Conservation (phyloP, 2,888 invertebrate genomes). For the Cybosia mesomella region DNA sequence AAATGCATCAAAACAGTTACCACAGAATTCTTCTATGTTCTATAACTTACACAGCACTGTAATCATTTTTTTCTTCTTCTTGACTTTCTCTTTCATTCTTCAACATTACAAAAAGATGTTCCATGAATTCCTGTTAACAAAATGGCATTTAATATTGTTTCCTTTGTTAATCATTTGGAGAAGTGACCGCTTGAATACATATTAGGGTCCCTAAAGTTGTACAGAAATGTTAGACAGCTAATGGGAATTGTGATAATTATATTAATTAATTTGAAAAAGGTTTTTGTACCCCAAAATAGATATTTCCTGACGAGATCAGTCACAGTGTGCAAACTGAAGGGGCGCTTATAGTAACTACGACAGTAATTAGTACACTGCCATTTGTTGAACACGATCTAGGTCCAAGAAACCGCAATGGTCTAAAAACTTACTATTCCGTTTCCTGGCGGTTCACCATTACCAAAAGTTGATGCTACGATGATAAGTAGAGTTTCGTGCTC, state of each 20-base stretch:
- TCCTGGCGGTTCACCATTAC: conserved; percentile 98
- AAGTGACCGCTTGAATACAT: background rate
- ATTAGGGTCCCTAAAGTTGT: conserved; percentile 1
- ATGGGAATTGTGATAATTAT: background rate
- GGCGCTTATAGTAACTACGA: too few species aligned
- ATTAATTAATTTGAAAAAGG: background rate
- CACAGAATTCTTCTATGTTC: background rate
- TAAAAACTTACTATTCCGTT: conserved; percentile 93
- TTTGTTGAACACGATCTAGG: background rate
- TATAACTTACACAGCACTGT: conserved; percentile 20
- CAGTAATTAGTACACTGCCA: background rate
- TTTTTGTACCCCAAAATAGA: background rate
- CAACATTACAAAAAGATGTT: conserved; percentile 76
- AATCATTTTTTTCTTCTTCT: conserved; percentile 51
- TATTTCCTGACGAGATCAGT: background rate
- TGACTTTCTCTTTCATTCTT: conserved; percentile 69
- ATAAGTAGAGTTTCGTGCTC: conserved; percentile 97
- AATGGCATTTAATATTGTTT: background rate
- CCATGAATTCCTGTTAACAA: conserved; percentile 71
- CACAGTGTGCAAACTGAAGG: background rate
- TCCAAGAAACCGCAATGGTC: background rate
- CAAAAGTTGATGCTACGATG: conserved; percentile 97
- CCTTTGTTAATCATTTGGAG: background rate
- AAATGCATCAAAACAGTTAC: background rate
- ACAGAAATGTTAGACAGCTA: background rate